A percentile compares a stretch with the other conserved stretches of the same genome.
These are phyloP conservation scores for Scaptomyza reducta DNA, from an alignment of 2,888 invertebrate species.

Conservation along the genomic window DNA sequence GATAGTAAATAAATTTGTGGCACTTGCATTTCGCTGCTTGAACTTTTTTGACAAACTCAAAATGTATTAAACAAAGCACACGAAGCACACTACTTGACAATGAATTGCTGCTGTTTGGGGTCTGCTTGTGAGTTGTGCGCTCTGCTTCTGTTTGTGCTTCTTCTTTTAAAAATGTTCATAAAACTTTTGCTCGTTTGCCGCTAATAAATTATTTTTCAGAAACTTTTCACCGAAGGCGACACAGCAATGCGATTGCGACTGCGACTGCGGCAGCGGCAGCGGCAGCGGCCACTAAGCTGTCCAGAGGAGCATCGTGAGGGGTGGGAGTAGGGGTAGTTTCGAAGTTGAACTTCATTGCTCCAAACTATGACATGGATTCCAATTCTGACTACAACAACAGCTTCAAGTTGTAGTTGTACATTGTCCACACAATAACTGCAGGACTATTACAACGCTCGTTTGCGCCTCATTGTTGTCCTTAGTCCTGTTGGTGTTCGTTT, in stretches of 20 bases:
- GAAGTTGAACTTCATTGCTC: slow-evolving; percentile 3
- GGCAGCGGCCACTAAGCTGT: slow-evolving; percentile 57
- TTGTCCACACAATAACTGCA: slow-evolving; percentile 40
- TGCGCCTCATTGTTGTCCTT: slow-evolving; percentile 42
- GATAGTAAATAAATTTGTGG: slow-evolving; percentile 49
- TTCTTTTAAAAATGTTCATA: slow-evolving; percentile 65
- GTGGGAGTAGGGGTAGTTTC: background rate
- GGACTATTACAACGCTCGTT: slow-evolving; percentile 51
- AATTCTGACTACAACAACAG: slow-evolving; percentile 27
- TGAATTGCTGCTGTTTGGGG: slow-evolving; percentile 42
- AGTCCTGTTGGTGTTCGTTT: slow-evolving; percentile 3
- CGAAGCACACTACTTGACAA: slow-evolving; percentile 38
- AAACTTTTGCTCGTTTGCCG: slow-evolving; percentile 75
- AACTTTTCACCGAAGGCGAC: slow-evolving; percentile 57
- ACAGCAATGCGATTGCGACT: slow-evolving; percentile 22
- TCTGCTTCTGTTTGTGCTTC: slow-evolving; percentile 38
- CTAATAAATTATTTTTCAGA: slow-evolving; percentile 74
- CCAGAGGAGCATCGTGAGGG: slow-evolving; percentile 41
- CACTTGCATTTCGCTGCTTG: slow-evolving; percentile 27
- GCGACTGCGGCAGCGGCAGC: slow-evolving; percentile 5
- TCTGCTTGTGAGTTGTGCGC: slow-evolving; percentile 15
- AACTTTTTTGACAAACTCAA: slow-evolving; percentile 60
- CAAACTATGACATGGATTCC: slow-evolving; percentile 39
- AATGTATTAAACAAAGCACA: slow-evolving; percentile 60
- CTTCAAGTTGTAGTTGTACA: slow-evolving; percentile 25